Percentiles rank a stretch among this genome's conserved stretches.
These are phyloP conservation scores for Cataglyphis albicans DNA, from an alignment of 2,888 invertebrate genomes.

Conservation along the genomic window DNA sequence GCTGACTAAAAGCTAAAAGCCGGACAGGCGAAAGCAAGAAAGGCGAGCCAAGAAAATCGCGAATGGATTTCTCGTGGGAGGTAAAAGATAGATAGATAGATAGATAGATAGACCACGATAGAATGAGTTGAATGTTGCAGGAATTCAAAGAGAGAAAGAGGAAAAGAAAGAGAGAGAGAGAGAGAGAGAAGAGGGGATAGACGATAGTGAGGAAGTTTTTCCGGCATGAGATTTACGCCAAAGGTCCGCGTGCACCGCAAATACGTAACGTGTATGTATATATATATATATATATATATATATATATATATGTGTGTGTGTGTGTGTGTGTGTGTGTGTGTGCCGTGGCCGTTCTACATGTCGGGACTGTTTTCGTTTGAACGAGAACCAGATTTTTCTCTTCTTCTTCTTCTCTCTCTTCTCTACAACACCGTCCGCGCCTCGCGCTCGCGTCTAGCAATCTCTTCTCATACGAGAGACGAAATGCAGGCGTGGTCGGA, in stretches of 20 bases:
- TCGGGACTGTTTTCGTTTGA: constrained; percentile 63
- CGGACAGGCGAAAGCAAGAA: constrained; percentile 64
- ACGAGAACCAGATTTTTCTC: constrained; percentile 56
- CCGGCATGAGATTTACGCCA: constrained; percentile 74
- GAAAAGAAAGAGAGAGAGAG: background rate
- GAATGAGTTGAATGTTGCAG: constrained; percentile 50
- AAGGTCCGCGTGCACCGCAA: constrained; percentile 72
- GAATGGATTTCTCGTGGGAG: constrained; percentile 47
- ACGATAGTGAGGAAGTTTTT: constrained; percentile 68
- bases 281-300: background rate
- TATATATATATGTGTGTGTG: constrained; percentile 33
- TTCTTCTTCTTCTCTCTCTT: constrained; percentile 49
- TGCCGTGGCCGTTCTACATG: constrained; percentile 51
- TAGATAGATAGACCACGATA: constrained; percentile 49
- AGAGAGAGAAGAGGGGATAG: constrained; percentile 33
- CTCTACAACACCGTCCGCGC: constrained; percentile 33
- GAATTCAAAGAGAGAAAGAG: background rate
- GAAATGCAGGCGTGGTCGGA: constrained; percentile 72
- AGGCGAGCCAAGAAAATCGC: constrained; percentile 48
- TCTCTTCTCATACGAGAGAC: constrained; percentile 66
- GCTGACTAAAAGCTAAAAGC: constrained; percentile 76
- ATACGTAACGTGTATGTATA: constrained; percentile 59
- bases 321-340: too few relatives aligned
- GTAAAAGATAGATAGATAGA: constrained; percentile 41
- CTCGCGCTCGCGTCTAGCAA: constrained; percentile 63